Evolutionary conservation across 2,113 vertebrate genomes (phyloP).

Genomic region (Myrmecobius fasciatus): DNA sequence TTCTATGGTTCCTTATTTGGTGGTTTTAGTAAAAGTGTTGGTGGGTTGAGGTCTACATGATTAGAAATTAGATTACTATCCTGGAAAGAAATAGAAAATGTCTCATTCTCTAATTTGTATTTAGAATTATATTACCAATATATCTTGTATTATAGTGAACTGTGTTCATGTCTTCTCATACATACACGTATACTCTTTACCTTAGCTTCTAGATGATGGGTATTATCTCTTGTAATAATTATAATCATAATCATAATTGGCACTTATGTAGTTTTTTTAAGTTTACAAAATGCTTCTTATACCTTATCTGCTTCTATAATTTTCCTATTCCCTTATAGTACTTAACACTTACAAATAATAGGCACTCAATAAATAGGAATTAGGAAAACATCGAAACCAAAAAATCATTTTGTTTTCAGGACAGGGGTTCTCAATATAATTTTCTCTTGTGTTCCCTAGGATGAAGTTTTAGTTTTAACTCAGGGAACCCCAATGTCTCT

Average conservation of each 20-base stretch:
- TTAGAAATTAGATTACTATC: not conserved
- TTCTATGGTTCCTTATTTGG: not conserved
- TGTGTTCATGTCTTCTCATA: not conserved
- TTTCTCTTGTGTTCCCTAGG: not conserved
- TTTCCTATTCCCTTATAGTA: not conserved
- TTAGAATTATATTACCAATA: not conserved
- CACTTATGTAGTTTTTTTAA: not conserved
- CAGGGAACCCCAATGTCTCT: not conserved
- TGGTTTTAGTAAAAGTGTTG: not conserved
- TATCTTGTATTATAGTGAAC: not conserved
- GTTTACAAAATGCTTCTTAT: not conserved
- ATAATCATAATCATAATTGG: not conserved
- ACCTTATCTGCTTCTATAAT: not conserved
- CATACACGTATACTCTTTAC: not conserved
- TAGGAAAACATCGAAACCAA: not conserved
- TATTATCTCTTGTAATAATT: not conserved
- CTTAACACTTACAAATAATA: not conserved
- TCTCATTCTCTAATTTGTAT: not conserved
- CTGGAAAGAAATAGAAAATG: not conserved
- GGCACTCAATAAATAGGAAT: not conserved
- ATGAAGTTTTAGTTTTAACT: not conserved
- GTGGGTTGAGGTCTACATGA: not conserved
- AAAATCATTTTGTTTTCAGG: not conserved
- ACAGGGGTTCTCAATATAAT: not conserved
- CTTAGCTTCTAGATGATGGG: not conserved